phyloP scores from a whole-genome alignment of 37 sponge, comb jelly and placozoan genomes.

The Ephydatia muelleri region DNA sequence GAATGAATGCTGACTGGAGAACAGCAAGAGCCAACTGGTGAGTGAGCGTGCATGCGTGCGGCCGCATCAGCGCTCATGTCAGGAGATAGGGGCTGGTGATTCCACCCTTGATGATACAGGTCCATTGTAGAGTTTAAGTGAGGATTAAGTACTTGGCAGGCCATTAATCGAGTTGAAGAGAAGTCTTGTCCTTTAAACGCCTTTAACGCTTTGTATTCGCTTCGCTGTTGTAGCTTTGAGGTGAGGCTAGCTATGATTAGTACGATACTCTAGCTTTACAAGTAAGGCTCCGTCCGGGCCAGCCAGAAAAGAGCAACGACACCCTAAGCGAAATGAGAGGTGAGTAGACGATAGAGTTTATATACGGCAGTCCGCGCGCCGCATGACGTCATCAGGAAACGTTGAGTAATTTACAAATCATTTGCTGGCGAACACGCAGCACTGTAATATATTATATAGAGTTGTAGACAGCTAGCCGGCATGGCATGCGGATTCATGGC shows the following conservation, averaged over 20 bases:
- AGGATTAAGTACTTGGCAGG: slow-evolving; percentile 46
- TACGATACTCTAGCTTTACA: not conserved
- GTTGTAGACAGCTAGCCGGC: too few relatives aligned
- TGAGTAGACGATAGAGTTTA: not conserved
- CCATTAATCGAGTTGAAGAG: slow-evolving; percentile 12
- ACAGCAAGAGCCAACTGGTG: slow-evolving; percentile 38
- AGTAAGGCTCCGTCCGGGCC: not conserved
- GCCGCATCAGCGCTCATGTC: slow-evolving; percentile 23
- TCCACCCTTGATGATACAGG: slow-evolving; percentile 54
- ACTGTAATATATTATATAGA: too few relatives aligned
- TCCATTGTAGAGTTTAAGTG: slow-evolving; percentile 5
- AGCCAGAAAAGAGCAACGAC: not conserved
- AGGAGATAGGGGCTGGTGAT: slow-evolving; percentile 55
- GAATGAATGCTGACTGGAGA: slow-evolving; percentile 42
- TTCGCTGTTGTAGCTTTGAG: slow-evolving; percentile 7
- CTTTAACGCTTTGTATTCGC: not conserved
- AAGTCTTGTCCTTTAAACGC: not conserved
- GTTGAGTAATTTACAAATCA: too few relatives aligned
- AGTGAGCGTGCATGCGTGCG: slow-evolving; percentile 31
- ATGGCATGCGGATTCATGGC: too few relatives aligned
- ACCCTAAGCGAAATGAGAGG: not conserved
- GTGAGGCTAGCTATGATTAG: not conserved
- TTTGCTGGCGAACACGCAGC: too few relatives aligned
- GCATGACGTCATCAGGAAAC: not conserved
- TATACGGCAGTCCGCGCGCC: not conserved